Conservation (phyloP, 2,888 invertebrate species). For the Maniola hyperantus region DNA sequence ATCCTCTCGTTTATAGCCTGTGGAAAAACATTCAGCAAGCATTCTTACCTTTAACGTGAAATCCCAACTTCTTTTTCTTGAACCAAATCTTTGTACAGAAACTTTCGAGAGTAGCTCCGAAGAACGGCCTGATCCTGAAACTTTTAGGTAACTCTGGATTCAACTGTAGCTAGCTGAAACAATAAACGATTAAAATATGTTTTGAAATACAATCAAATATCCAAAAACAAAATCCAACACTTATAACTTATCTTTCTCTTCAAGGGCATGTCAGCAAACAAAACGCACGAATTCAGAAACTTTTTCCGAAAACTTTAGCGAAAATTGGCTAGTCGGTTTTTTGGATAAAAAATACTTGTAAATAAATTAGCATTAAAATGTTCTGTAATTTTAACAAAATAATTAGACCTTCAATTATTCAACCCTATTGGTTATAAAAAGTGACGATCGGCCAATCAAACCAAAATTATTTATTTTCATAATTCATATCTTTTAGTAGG, state of each 20-base stretch:
- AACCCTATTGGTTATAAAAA: too few species aligned
- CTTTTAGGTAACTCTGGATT: slow-evolving; percentile 19
- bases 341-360: too few species aligned
- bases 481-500: too few species aligned
- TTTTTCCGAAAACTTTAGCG: not conserved
- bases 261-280: not conserved
- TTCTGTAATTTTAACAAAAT: too few species aligned
- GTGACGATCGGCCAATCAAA: too few species aligned
- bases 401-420: too few species aligned
- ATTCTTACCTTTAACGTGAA: slow-evolving; percentile 1
- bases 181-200: slow-evolving; percentile 17
- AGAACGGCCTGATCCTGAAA: slow-evolving; percentile 23
- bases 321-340: not conserved
- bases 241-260: not conserved
- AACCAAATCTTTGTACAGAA: not conserved
- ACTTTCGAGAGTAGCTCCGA: not conserved
- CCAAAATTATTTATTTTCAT: too few species aligned
- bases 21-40: not conserved
- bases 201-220: slow-evolving; percentile 4
- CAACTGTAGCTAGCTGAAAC: slow-evolving; percentile 30
- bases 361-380: too few species aligned
- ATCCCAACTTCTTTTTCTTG: not conserved
- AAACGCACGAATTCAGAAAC: not conserved
- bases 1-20: not conserved
- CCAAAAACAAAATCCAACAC: not conserved